These are phyloP conservation scores for Seriola dumerili DNA, from an alignment of 2,113 vertebrate species.

Conservation along the genomic window DNA sequence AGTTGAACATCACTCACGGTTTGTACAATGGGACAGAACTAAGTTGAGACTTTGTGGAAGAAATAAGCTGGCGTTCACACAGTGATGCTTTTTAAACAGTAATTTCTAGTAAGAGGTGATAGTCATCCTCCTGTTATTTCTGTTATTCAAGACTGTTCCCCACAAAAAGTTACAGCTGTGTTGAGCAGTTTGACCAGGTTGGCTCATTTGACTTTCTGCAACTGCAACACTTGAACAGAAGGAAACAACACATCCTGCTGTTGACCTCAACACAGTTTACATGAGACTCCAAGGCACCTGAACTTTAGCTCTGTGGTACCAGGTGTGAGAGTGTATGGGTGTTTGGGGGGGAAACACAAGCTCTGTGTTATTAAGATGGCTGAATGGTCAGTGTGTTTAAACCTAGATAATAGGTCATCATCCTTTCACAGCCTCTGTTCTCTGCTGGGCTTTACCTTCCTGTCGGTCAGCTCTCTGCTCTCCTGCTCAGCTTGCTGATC, in stretches of 20 bases:
- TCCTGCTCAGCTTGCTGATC: slow-evolving; percentile 58
- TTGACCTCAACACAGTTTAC: slow-evolving; percentile 12
- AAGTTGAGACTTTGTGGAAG: neutral
- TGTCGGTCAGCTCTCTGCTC: slow-evolving; percentile 3
- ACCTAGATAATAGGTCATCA: slow-evolving; percentile 24
- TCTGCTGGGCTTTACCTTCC: slow-evolving; percentile 46
- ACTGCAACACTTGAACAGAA: neutral
- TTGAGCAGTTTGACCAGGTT: neutral
- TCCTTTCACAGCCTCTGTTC: slow-evolving; percentile 18
- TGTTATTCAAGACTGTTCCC: neutral
- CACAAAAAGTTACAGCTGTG: neutral
- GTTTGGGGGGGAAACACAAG: neutral
- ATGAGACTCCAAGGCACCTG: slow-evolving; percentile 7
- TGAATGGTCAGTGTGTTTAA: slow-evolving; percentile 4
- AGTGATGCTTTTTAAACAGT: neutral
- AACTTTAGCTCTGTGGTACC: neutral
- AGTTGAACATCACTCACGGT: neutral
- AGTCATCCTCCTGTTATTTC: neutral
- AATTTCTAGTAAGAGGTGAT: neutral
- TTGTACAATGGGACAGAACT: neutral
- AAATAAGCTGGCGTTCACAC: too few species aligned
- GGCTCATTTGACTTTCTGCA: neutral
- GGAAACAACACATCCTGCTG: slow-evolving; percentile 25
- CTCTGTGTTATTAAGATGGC: slow-evolving; percentile 6
- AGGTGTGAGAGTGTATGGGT: neutral